Evolutionary conservation across 2,888 invertebrate genomes (phyloP), one percentile per base, ranked within the genome.

Genomic region (Linnaemya vulpina): DNA sequence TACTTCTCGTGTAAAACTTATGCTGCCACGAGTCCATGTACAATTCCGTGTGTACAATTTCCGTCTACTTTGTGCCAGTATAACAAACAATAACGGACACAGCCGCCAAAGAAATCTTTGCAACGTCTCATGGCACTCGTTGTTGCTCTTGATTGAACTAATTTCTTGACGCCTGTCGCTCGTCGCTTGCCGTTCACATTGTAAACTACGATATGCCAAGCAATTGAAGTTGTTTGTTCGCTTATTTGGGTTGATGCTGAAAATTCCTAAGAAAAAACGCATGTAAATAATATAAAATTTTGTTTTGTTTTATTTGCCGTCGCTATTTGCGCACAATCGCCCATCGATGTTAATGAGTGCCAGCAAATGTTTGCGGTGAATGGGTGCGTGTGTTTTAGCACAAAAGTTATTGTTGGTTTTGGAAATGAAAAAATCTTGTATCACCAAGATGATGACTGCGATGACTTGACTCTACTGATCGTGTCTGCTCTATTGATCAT

Each of bases 321-420:
- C 81, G 68, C 43, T 63, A 75, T 63, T 81, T 35, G 25, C 53
- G 53, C 53, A 75, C 46, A 62, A 70, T 55, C 70, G 68, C 25
- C 63, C 62, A 55, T 22, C 62, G 62, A 78, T 62, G 49, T 40
- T 70, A 22, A 63, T 43, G 67, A 30, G 62, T 62, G 53, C 10
- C 30, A 5, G 30, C 30, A 30, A 65, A 25, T 17, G 17, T 25
- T 63, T 65, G 38, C 7, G 38, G 22, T 11, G n/a, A 53, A 30
- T 8, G 22, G 20, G 22, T 68, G 22, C 60, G 40, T 51, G 11
- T 43, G 25, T 62, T 80, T 58, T 63, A 76, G 22, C 46, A 46
- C 4, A 77, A n/a, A n/a, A 51, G 25, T 22, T 71, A 35, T 20
- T 55, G 51, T 70, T 65, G 76, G 53, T 10, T 71, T 74, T 67